A percentile compares a stretch with the other conserved stretches of the same genome.
Conservation (phyloP, 2,113 vertebrate genomes). For the Anseranas semipalmata region DNA sequence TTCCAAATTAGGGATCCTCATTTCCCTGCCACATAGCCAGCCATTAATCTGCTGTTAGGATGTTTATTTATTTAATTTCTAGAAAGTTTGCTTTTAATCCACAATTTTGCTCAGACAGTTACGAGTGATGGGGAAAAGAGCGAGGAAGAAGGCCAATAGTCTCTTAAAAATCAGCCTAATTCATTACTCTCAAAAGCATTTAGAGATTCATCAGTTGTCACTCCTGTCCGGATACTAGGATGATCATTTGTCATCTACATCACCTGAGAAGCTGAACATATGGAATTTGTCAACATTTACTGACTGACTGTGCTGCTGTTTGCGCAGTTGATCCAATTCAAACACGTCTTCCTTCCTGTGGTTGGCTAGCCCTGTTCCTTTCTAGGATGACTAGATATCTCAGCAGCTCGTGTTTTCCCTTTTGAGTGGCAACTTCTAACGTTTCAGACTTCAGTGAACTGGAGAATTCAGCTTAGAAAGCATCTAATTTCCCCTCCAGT, state of each 20-base stretch:
- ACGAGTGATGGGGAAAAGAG: not conserved
- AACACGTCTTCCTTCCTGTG: not conserved
- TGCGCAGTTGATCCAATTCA: conserved; percentile 12
- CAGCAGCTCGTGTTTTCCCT: not conserved
- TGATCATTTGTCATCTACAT: not conserved
- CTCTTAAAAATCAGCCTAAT: not conserved
- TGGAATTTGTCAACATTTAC: conserved; percentile 28
- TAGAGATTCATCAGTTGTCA: not conserved
- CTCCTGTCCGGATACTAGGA: not conserved
- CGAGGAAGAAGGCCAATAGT: not conserved
- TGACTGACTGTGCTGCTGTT: not conserved
- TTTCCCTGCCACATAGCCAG: not conserved
- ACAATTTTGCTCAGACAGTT: not conserved
- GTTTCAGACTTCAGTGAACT: conserved; percentile 25
- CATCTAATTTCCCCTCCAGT: not conserved
- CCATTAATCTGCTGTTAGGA: not conserved
- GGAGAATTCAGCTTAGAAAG: conserved; percentile 11
- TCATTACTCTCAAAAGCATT: not conserved
- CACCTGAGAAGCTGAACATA: conserved; percentile 18
- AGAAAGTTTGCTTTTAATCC: not conserved
- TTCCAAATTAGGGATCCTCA: not conserved
- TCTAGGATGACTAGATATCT: conserved; percentile 23
- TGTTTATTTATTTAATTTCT: not conserved
- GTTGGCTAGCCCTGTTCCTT: not conserved
- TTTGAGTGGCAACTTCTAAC: not conserved